Evolutionary conservation across 2,113 vertebrate genomes (phyloP), one percentile per base, ranked within the genome.

Genomic region (Pedetes capensis): DNA sequence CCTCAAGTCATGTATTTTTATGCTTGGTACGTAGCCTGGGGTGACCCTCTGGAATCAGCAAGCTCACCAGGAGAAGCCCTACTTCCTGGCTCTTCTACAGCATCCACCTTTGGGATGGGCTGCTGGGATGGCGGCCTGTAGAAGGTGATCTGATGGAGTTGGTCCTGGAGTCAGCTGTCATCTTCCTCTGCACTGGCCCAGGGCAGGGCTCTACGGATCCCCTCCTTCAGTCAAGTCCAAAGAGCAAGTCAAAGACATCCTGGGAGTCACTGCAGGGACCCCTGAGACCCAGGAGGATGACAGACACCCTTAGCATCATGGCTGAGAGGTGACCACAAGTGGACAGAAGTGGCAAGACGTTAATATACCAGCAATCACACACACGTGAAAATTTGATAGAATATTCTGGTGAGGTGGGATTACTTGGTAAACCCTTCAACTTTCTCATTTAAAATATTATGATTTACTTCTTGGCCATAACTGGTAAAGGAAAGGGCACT

Each of bases 61-160:
- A 0, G 14, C 3, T 0, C 13, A 2, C 3, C 16, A 12, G 42
- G 47, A 74, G 23, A 3, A 25, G 47, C 11, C 22, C 3, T 0
- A 27, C 37, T 64, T 37, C 59, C 18, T 3, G 8, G 63, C 42
- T 72, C 14, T 55, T 34, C 0, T 5, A 87, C 42, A 42, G 23
- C 4, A 0, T 32, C 44, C 8, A 0, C 29, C 64, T 64, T 23
- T 3, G 0, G 0, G 7, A 10, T 0, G 4, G 34, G 6, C 5
- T 5, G 17, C 13, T 10, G 18, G 47, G 23, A 18, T 0, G 8
- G 16, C 32, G 63, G 11, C 22, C 8, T 11, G n/a, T 2, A 39
- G 47, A 32, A 55, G 68, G 44, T 14, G 7, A 2, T 1, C 22
- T 1, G 4, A 14, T 0, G 3, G 34, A 49, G n/a, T 44, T 11